Percentiles rank a stretch among this genome's conserved stretches.
Evolutionary conservation across 1,140 invertebrate genomes (phyloP).

Genomic region (Drosophila repleta): DNA sequence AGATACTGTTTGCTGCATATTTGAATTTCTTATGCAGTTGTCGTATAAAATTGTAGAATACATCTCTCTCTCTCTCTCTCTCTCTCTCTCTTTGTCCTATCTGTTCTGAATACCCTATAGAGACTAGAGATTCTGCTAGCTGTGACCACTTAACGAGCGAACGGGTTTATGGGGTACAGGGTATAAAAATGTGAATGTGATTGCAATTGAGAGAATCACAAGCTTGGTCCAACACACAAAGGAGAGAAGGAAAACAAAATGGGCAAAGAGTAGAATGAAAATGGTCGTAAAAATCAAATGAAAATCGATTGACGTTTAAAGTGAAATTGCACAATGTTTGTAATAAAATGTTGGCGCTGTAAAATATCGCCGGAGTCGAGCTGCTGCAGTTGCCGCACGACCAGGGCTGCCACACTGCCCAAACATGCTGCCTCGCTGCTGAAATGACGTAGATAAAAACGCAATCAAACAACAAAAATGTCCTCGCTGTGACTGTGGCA

Average conservation of each 20-base stretch:
- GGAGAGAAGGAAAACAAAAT: background rate
- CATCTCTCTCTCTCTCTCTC: too few relatives aligned
- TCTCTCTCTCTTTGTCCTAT: too few relatives aligned
- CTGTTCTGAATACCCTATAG: background rate
- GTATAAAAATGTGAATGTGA: conserved; percentile 32
- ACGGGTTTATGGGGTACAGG: background rate
- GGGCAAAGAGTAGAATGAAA: background rate
- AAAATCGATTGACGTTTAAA: conserved; percentile 79
- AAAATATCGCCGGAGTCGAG: conserved; percentile 58
- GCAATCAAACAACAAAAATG: conserved; percentile 79
- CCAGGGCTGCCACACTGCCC: conserved; percentile 22
- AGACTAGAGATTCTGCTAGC: background rate
- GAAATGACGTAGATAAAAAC: conserved; percentile 81
- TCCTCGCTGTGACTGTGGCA: conserved; percentile 23
- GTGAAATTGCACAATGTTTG: conserved; percentile 80
- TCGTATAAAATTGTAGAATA: too few relatives aligned
- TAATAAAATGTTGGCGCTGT: conserved; percentile 74
- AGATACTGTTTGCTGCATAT: background rate
- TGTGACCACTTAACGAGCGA: background rate
- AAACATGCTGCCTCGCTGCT: conserved; percentile 32
- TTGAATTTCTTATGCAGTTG: background rate
- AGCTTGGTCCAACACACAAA: conserved; percentile 25
- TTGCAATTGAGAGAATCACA: conserved; percentile 40
- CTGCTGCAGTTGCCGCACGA: conserved; percentile 17
- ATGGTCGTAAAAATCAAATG: conserved; percentile 73